Evolutionary conservation across 2,113 vertebrate species (phyloP).

Genomic region (Cranoglanis bouderius): DNA sequence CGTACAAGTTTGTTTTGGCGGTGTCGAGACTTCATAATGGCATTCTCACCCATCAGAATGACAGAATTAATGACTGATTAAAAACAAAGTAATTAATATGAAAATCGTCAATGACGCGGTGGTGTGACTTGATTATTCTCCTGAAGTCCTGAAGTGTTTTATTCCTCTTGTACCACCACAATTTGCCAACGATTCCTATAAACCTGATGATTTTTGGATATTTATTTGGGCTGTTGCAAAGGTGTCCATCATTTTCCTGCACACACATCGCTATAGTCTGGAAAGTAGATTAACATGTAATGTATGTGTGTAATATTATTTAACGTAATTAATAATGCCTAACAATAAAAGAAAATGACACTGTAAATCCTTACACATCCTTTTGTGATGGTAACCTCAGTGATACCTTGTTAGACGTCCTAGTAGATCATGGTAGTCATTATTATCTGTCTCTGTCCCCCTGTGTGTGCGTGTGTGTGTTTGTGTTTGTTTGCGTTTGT

Average conservation of each 20-base stretch:
- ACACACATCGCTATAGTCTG: not conserved
- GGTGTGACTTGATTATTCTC: not conserved
- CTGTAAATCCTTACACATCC: not conserved
- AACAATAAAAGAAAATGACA: not conserved
- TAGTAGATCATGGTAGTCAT: not conserved
- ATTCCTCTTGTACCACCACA: not conserved
- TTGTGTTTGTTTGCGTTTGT: constrained; percentile 5
- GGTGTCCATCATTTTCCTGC: not conserved
- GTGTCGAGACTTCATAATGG: not conserved
- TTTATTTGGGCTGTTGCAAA: not conserved
- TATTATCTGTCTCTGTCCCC: not conserved
- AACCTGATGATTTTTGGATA: not conserved
- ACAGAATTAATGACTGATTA: not conserved
- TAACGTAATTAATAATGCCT: not conserved
- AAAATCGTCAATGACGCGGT: not conserved
- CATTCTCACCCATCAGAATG: too few relatives aligned
- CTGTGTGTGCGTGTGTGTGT: constrained; percentile 2
- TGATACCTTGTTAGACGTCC: not conserved
- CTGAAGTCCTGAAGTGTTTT: not conserved
- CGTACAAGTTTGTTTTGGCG: not conserved
- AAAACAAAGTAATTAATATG: not conserved
- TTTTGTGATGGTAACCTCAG: not conserved
- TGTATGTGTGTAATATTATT: not conserved
- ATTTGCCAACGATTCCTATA: not conserved
- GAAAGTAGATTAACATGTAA: not conserved